These are phyloP conservation scores for Actenoides lindsayi DNA, from an alignment of 2,113 vertebrate genomes.

Conservation along the genomic window DNA sequence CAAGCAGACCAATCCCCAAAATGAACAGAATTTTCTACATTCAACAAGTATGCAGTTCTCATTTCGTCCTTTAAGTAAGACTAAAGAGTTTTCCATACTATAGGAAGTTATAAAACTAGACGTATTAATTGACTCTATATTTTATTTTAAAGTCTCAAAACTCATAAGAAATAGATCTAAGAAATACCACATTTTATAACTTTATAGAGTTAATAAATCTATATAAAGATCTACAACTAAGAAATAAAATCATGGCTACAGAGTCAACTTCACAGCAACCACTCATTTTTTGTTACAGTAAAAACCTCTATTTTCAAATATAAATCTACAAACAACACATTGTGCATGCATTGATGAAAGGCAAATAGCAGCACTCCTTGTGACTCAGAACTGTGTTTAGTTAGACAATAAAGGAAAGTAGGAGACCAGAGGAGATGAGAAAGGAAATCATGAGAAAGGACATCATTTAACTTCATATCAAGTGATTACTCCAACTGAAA, in stretches of 20 bases:
- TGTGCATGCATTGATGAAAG: neutral
- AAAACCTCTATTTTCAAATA: neutral
- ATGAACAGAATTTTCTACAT: neutral
- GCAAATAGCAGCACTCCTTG: neutral
- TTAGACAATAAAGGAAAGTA: neutral
- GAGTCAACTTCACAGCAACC: neutral
- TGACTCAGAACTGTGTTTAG: neutral
- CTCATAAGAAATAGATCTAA: neutral
- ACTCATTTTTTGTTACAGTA: neutral
- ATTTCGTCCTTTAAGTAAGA: neutral
- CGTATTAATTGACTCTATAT: neutral
- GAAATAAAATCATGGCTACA: neutral
- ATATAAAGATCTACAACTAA: neutral
- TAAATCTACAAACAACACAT: neutral
- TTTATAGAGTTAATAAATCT: neutral
- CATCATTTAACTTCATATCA: neutral
- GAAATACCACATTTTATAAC: neutral
- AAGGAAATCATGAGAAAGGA: neutral
- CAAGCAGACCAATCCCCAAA: neutral
- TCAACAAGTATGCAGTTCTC: neutral
- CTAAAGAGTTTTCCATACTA: neutral
- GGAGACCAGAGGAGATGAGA: neutral
- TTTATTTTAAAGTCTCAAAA: neutral
- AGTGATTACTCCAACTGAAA: neutral
- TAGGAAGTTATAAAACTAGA: neutral